phyloP scores from a whole-genome alignment of 1,140 invertebrate genomes.

The Pseudomyrmex pallidus region DNA sequence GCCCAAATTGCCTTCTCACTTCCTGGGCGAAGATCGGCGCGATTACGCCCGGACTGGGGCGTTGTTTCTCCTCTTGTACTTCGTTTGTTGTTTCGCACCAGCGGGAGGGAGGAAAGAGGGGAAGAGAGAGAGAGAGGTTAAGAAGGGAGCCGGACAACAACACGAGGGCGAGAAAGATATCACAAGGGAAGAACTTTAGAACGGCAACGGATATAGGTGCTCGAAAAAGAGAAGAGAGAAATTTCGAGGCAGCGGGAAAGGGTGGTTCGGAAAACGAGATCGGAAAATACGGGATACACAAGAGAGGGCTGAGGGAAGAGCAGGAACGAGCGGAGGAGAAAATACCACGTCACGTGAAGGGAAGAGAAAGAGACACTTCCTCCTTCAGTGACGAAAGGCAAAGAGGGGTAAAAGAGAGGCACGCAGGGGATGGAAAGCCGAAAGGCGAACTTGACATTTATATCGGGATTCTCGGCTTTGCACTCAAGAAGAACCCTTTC shows the following conservation, averaged over 20 bases:
- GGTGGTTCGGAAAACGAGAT: constrained; percentile 58
- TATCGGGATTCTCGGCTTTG: constrained; percentile 85
- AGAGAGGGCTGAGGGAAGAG: constrained; percentile 63
- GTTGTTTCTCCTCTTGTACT: constrained; percentile 59
- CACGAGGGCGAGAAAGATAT: constrained; percentile 34
- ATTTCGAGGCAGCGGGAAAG: constrained; percentile 42
- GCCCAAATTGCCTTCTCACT: constrained; percentile 83
- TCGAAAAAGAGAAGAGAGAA: constrained; percentile 55
- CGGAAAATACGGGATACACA: constrained; percentile 31
- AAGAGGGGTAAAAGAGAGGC: constrained; percentile 20
- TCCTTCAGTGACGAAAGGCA: constrained; percentile 73
- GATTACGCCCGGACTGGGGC: constrained; percentile 72
- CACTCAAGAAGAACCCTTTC: constrained; percentile 80
- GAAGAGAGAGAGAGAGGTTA: not conserved
- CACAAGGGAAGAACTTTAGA: constrained; percentile 55
- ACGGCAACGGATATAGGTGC: constrained; percentile 52
- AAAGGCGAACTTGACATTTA: constrained; percentile 84
- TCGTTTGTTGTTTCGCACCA: constrained; percentile 77
- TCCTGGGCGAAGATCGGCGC: constrained; percentile 80
- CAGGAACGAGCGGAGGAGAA: constrained; percentile 53
- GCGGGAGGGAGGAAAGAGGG: constrained; percentile 22
- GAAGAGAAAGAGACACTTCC: constrained; percentile 70
- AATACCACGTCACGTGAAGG: constrained; percentile 68
- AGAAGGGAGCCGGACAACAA: not conserved
- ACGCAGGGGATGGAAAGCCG: constrained; percentile 76